Conservation (phyloP, 2,797 vertebrate species). For the Sus cebifrons region DNA sequence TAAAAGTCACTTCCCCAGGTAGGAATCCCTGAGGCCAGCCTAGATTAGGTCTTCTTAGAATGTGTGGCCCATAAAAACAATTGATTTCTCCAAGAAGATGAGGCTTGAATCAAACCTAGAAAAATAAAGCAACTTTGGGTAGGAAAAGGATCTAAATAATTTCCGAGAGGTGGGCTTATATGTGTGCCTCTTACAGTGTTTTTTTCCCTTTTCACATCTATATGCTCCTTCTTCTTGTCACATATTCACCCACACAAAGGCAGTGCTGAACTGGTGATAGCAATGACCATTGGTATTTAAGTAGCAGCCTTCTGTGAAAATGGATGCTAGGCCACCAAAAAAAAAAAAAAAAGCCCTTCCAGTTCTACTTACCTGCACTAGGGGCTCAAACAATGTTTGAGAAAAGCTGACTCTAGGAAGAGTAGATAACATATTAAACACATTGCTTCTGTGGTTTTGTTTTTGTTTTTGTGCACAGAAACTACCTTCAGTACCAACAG, state of each 20-base stretch:
- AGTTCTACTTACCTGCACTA: neutral
- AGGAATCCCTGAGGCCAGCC: neutral
- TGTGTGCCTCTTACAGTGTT: neutral
- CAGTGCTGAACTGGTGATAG: neutral
- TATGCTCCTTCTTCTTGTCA: constrained; percentile 6
- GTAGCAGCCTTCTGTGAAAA: constrained; percentile 16
- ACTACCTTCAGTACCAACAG: neutral
- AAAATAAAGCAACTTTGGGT: neutral
- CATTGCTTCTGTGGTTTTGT: neutral
- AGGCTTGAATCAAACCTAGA: constrained; percentile 22
- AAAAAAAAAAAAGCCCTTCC: neutral
- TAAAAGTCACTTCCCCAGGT: neutral
- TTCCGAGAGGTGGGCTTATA: neutral
- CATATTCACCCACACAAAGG: neutral
- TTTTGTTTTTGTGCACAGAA: constrained; percentile 12
- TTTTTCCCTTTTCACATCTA: neutral
- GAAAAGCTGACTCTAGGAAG: neutral
- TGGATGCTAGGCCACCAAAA: neutral
- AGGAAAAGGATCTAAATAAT: neutral
- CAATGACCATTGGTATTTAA: neutral
- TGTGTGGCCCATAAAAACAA: neutral
- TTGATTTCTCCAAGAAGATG: neutral
- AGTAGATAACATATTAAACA: constrained; percentile 11
- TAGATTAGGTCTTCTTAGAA: neutral
- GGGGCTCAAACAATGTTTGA: neutral